Base-by-base conservation (phyloP, 30 jellyfish, hydroid and myxozoan species). In the Cassiopea xamachana region DNA sequence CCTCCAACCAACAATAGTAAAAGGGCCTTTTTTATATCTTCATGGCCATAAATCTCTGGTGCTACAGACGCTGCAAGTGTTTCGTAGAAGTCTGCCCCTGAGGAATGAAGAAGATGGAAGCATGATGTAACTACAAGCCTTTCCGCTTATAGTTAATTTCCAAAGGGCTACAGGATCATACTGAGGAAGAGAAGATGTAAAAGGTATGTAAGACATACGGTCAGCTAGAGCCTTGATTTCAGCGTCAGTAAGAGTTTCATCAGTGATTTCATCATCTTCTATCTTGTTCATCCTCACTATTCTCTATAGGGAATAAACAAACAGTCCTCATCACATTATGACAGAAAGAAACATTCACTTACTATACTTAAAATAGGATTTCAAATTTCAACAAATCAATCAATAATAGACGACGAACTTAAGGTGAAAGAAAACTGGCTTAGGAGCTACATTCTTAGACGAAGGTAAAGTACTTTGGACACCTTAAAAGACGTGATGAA, bases 11-110 rank as follows among this genome's bases (percentile, higher is more conserved):
- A 64, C 91, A 97, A 85, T 75, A 97, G 75, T 68, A 97, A 90
- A 58, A 97, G 90, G 2, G 99, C 99, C 58, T 97, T 97, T 87
- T 97, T 97, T 72, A 97, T 97, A 87, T 97, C 99, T 16, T 93
- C 98, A 68, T 97, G 99, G 1, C 99, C 99, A 87, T 93, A 97
- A 10, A 97, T 97, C 83, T 97, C 99, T 3, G 99, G 99, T 14
- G 99, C 98, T 2, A 97, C 94, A 7, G 99, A 97, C 8, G 98
- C 90, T 1, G 99, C 92, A 17, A 97, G 94, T 69, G 92, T 93
- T 82, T 97, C 99, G 77, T 97, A 97, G 72, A 97, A 93, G 69
- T 97, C 98, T 46, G 98, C 97, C 88, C 92, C 99, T 96, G 84
- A 1, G 72, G 80, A 69, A 10, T 16, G 58, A 75, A 61, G 1